A percentile compares a stretch with the other conserved stretches of the same genome.
These are phyloP conservation scores for Australoheros facetus DNA, from an alignment of 2,797 vertebrate species.

Conservation along the genomic window DNA sequence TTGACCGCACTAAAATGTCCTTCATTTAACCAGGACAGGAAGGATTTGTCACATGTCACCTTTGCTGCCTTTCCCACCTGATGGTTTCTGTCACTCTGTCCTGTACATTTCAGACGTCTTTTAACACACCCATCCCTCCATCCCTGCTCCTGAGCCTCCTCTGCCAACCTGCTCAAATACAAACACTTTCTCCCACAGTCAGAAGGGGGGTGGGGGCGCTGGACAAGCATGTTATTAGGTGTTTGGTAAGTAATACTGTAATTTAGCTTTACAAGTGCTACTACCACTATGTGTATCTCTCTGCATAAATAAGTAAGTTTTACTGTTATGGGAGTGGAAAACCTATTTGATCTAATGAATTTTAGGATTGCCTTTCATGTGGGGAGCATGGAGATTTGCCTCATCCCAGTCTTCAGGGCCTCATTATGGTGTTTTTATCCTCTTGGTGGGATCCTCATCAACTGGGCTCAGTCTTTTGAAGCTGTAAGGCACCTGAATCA, in stretches of 20 bases:
- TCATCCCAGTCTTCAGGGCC: not conserved
- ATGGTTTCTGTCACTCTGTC: conserved; percentile 4
- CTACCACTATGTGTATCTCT: not conserved
- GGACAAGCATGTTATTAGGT: not conserved
- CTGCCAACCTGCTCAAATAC: conserved; percentile 57
- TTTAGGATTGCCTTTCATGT: conserved; percentile 27
- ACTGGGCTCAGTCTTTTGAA: conserved; percentile 5
- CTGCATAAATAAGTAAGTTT: not conserved
- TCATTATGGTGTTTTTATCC: conserved; percentile 12
- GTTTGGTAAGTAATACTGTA: conserved; percentile 7
- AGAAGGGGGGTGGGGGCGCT: not conserved
- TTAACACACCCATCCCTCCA: not conserved
- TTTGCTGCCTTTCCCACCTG: not conserved
- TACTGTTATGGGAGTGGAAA: not conserved
- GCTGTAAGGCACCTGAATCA: conserved; percentile 20
- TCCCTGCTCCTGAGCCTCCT: not conserved
- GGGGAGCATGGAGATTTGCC: not conserved
- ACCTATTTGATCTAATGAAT: conserved; percentile 24
- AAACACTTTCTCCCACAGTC: not conserved
- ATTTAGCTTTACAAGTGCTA: not conserved
- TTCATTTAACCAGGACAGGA: not conserved
- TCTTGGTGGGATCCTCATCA: conserved; percentile 11
- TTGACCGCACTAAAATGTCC: conserved; percentile 1
- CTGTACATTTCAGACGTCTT: not conserved
- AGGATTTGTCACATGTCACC: conserved; percentile 17